These are phyloP conservation scores for Teinopalpus imperialis DNA, from an alignment of 2,888 invertebrate species.

Conservation along the genomic window DNA sequence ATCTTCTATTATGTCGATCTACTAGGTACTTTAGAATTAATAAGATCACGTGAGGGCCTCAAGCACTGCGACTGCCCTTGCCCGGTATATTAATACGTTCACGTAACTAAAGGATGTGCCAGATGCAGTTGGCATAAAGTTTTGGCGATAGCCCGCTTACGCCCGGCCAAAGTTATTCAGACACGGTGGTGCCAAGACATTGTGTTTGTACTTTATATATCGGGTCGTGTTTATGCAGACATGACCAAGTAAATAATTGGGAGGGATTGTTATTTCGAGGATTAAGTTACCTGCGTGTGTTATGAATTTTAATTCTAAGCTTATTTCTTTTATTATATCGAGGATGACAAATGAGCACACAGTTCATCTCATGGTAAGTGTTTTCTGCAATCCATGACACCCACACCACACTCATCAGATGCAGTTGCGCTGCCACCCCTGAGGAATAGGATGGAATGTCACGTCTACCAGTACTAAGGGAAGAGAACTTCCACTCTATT, in stretches of 20 bases:
- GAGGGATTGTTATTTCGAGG: background rate
- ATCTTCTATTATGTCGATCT: background rate
- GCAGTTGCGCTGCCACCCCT: too few relatives aligned
- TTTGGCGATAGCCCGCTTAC: constrained; percentile 51
- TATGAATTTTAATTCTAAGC: too few relatives aligned
- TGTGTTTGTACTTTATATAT: constrained; percentile 32
- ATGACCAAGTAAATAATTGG: background rate
- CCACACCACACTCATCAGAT: too few relatives aligned
- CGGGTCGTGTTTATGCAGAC: constrained; percentile 4
- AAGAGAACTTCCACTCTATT: too few relatives aligned
- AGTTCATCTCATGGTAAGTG: too few relatives aligned
- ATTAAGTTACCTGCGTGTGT: constrained; percentile 3
- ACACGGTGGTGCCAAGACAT: constrained; percentile 64
- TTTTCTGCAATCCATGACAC: too few relatives aligned
- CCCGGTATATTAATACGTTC: constrained; percentile 45
- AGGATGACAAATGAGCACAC: too few relatives aligned
- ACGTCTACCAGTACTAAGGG: too few relatives aligned
- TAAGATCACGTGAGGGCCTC: constrained; percentile 29
- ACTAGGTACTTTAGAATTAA: constrained; percentile 19
- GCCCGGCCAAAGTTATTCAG: constrained; percentile 69
- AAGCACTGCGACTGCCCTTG: constrained; percentile 55
- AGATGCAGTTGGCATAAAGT: constrained; percentile 60
- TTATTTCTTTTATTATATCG: too few relatives aligned
- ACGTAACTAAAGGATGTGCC: constrained; percentile 62
- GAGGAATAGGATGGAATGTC: too few relatives aligned